Conservation (phyloP, 2,888 invertebrate species). For the Monochamus alternatus region DNA sequence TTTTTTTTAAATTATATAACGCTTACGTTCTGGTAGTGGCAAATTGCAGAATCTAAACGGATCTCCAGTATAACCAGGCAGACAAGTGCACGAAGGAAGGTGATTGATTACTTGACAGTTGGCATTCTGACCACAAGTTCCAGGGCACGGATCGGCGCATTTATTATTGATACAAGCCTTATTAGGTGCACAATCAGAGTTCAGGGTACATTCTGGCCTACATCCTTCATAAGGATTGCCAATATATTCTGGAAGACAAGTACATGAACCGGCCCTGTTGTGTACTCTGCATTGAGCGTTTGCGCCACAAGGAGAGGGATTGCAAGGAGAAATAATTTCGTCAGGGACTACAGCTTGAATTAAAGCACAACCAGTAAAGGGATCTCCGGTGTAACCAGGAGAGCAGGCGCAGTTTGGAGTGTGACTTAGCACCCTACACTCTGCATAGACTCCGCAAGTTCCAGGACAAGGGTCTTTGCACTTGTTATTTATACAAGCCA, state of each 20-base stretch:
- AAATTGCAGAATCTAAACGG: slow-evolving; percentile 74
- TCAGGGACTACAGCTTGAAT: slow-evolving; percentile 47
- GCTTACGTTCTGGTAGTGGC: slow-evolving; percentile 61
- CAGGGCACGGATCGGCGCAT: slow-evolving; percentile 74
- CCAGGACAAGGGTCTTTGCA: slow-evolving; percentile 83
- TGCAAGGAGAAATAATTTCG: slow-evolving; percentile 67
- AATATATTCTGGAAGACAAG: slow-evolving; percentile 80
- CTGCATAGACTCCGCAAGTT: slow-evolving; percentile 80
- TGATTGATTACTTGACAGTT: slow-evolving; percentile 74
- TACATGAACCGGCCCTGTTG: slow-evolving; percentile 81
- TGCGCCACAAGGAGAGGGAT: slow-evolving; percentile 76
- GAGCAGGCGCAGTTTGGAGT: slow-evolving; percentile 81
- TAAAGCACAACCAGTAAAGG: slow-evolving; percentile 70
- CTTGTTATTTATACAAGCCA: slow-evolving; percentile 82
- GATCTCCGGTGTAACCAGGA: slow-evolving; percentile 79
- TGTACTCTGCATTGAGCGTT: slow-evolving; percentile 81
- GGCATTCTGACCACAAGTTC: slow-evolving; percentile 73
- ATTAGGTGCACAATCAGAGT: slow-evolving; percentile 68
- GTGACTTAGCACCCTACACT: slow-evolving; percentile 84
- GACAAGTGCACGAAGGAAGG: slow-evolving; percentile 77
- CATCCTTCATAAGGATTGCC: slow-evolving; percentile 84
- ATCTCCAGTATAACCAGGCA: slow-evolving; percentile 77
- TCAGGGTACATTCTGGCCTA: slow-evolving; percentile 71
- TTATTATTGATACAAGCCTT: slow-evolving; percentile 73
- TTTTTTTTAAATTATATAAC: background rate